Percentiles rank a stretch among this genome's conserved stretches.
Evolutionary conservation across 30 jellyfish, hydroid and myxozoan genomes (phyloP).

Genomic region (Pseudorhiza aurosa): DNA sequence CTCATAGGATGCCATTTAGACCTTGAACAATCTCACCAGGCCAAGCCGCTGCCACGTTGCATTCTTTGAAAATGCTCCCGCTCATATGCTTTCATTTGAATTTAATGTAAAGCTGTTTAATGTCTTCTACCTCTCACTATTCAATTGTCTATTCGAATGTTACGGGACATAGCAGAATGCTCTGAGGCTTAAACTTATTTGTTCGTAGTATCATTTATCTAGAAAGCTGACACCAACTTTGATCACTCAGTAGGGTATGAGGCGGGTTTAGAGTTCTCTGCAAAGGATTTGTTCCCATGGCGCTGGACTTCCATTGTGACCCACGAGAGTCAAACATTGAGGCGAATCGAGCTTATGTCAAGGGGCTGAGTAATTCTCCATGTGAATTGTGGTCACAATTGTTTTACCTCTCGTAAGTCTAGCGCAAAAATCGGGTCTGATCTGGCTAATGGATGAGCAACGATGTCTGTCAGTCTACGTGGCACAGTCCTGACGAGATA

Average conservation of each 20-base stretch:
- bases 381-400: conserved; percentile 5
- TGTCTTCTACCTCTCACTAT: too few species aligned
- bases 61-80: too few species aligned
- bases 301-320: conserved; percentile 2
- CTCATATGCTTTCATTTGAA: too few species aligned
- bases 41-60: too few species aligned
- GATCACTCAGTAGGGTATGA: neutral
- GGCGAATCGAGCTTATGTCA: neutral
- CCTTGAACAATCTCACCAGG: too few species aligned
- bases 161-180: neutral
- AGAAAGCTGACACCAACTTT: neutral
- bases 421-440: too few species aligned
- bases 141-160: neutral
- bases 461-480: too few species aligned
- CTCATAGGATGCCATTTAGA: too few species aligned
- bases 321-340: conserved; percentile 9
- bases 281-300: conserved; percentile 10
- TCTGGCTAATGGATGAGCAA: too few species aligned
- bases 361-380: conserved; percentile 1
- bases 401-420: neutral
- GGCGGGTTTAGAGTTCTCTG: neutral
- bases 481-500: too few species aligned
- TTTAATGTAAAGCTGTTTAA: too few species aligned
- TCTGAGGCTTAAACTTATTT: neutral
- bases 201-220: neutral